Conservation (phyloP, 1,140 invertebrate species). For the Plectrocnemia conspersa region DNA sequence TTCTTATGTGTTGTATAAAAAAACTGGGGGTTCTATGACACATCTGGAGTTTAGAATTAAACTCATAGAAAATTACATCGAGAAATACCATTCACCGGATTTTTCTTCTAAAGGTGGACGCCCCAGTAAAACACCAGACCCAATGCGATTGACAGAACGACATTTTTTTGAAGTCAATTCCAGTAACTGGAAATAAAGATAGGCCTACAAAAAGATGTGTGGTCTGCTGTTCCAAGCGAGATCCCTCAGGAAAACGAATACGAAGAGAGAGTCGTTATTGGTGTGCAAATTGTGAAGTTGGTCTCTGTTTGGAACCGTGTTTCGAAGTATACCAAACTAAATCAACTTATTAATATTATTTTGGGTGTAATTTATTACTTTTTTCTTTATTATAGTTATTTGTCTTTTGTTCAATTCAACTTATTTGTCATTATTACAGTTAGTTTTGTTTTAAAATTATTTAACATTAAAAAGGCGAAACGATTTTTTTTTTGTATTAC, state of each 20-base stretch:
- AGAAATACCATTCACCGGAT: conserved; percentile 7
- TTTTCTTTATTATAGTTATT: too few species aligned
- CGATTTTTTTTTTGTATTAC: too few species aligned
- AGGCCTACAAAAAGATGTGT: conserved; percentile 7
- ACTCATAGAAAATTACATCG: conserved; percentile 12
- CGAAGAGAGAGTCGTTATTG: conserved; percentile 8
- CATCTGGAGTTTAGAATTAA: conserved; percentile 14
- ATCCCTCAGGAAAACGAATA: not conserved
- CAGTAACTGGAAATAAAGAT: conserved; percentile 4
- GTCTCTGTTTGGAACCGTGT: conserved; percentile 7
- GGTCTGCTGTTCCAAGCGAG: conserved; percentile 7
- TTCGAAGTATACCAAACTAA: conserved; percentile 3
- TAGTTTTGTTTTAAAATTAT: conserved; percentile 2
- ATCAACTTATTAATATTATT: too few species aligned
- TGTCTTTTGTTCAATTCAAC: too few species aligned
- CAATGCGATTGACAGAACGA: conserved; percentile 1
- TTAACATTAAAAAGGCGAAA: not conserved
- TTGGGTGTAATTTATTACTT: too few species aligned
- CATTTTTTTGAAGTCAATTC: conserved; percentile 1
- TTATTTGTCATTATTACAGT: too few species aligned
- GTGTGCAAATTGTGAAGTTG: conserved; percentile 1
- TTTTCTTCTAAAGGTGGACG: conserved; percentile 11
- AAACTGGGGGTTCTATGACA: conserved; percentile 13
- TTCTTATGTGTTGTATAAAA: conserved; percentile 17
- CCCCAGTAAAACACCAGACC: conserved; percentile 6